Evolutionary conservation across 2,888 invertebrate species (phyloP), one percentile per base, ranked within the genome.

Genomic region (Hydraecia micacea): DNA sequence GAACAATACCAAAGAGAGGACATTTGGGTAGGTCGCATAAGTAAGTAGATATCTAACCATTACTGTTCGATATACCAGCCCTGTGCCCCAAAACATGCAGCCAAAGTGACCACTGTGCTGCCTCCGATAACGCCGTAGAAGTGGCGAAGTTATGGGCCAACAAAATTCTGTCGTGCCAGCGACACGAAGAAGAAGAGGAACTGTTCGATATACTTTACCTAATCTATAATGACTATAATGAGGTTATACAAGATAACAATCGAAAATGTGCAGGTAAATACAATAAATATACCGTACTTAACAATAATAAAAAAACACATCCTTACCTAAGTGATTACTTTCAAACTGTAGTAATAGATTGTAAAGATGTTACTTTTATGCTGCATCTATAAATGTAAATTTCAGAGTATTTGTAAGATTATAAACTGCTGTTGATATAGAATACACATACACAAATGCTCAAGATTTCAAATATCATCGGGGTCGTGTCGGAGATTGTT

Each of bases 311-410:
- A 52, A 68, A 52, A 63, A 32, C 36, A 32, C 36, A 79, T 65
- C 36, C 84, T 84, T 74, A 87, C 85, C 87, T 83, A 71, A 8
- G 42, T 52, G 25, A 49, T 75, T 78, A 78, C 36, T 65, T 67
- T 74, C 63, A 0, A 68, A 68, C 25, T 75, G 28, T 49, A n/a
- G 18, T 18, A 58, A 60, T 36, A 39, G 11, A 60, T 67, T 46
- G 39, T 77, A 46, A 28, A 62, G 42, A 70, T 8, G n/a, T n/a
- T 28, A 75, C 52, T 84, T 62, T 62, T 39, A 63, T 63, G 36
- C 60, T 58, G 52, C 79, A 69, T 84, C 58, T 77, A 66, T 49
- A 52, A 36, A 52, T 66, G 46, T 42, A 77, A 52, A 67, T 63
- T 42, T 46, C 25, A 25, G 18, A 36, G 42, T 32, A 66, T 25